Conservation (phyloP, 1,140 invertebrate species). For the Microplitis demolitor region DNA sequence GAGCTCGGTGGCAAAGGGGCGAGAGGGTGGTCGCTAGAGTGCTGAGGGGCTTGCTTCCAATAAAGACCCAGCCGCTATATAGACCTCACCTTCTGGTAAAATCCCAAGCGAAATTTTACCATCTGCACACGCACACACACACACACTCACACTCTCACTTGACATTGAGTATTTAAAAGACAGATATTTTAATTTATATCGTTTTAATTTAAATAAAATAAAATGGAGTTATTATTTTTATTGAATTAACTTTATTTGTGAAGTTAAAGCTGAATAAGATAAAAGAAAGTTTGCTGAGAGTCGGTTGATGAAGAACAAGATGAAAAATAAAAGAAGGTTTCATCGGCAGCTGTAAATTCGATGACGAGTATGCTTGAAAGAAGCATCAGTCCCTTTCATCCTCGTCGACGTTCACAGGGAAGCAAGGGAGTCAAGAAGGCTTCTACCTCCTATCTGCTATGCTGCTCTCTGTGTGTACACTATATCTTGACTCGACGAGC, state of each 20-base stretch:
- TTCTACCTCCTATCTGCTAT: not conserved
- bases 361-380: conserved; percentile 10
- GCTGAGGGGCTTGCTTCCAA: conserved; percentile 32
- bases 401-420: not conserved
- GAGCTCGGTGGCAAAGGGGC: not conserved
- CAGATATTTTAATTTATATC: too few species aligned
- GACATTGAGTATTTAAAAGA: not conserved
- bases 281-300: not conserved
- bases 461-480: too few species aligned
- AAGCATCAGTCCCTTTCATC: conserved; percentile 5
- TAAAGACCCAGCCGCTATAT: conserved; percentile 31
- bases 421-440: conserved; percentile 1
- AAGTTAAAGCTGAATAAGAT: too few species aligned
- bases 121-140: not conserved
- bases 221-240: too few species aligned
- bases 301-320: not conserved
- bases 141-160: not conserved
- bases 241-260: too few species aligned
- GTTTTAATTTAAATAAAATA: too few species aligned
- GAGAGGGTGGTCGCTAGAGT: conserved; percentile 10
- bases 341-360: not conserved
- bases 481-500: not conserved
- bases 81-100: conserved; percentile 31
- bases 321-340: not conserved
- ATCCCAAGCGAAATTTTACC: conserved; percentile 26